Evolutionary conservation across 2,888 invertebrate genomes (phyloP), one percentile per base, ranked within the genome.

Genomic region (Catocala fraxini): DNA sequence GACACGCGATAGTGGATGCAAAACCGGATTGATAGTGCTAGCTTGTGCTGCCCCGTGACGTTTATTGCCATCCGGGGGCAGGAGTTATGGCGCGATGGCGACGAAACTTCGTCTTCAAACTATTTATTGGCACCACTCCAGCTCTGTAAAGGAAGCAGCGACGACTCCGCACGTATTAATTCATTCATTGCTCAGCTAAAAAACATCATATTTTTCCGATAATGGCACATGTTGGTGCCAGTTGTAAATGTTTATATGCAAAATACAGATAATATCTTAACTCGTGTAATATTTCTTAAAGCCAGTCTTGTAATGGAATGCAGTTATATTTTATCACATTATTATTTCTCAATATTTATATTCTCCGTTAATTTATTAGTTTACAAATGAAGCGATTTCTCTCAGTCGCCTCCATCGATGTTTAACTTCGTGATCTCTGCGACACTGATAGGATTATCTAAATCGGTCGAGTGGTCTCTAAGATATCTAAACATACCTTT

Each of bases 61-160:
- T 91, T 93, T 93, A 93, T 90, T 84, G 87, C 90, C 85, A 81
- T 81, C 83, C 82, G 80, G 81, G 66, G 75, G 74, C 72, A 70
- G 81, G 86, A 92, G 84, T 90, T 90, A 91, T 89, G 84, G 87
- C 78, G 47, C 72, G 79, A 73, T 72, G 78, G 83, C 83, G 85
- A 83, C 82, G 84, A 89, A 89, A 90, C 80, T 89, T 87, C 79
- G 86, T 83, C 86, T 88, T 81, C 83, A 82, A 87, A 88, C 85
- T 87, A 86, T 88, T 89, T 89, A 91, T 86, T 93, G 93, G 93
- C 92, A 84, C 69, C 81, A 82, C 84, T 91, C 92, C 93, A 93
- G 85, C 59, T 79, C 75, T 64, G 80, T 81, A 75, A 84, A 87
- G 86, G 84, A 87, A 84, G 80, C 82, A 73, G 68, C 72, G 80